These are phyloP conservation scores for Hetaerina titia DNA, from an alignment of 2,888 invertebrate species.

Conservation along the genomic window DNA sequence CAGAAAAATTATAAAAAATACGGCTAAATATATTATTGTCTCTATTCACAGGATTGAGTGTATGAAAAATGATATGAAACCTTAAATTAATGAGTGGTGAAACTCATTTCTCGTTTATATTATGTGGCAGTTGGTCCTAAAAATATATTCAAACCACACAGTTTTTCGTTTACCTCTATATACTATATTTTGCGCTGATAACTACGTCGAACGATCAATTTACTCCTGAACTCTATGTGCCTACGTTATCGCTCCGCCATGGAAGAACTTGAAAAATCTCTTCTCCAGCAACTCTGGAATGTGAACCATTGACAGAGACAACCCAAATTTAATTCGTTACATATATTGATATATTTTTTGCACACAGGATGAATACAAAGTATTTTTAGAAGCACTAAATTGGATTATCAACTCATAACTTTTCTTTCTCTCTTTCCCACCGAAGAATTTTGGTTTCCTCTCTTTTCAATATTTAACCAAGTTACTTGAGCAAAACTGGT, in stretches of 20 bases:
- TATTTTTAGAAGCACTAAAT: not conserved
- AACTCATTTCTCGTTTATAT: too few species aligned
- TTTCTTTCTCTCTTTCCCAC: not conserved
- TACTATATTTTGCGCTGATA: not conserved
- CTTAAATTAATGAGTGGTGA: too few species aligned
- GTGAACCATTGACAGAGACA: not conserved
- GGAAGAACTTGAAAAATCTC: not conserved
- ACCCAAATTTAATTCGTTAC: not conserved
- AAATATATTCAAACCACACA: not conserved
- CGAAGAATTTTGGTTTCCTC: not conserved
- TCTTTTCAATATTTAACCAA: not conserved
- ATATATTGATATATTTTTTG: not conserved
- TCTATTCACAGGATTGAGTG: too few species aligned
- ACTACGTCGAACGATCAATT: not conserved
- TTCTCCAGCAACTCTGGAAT: not conserved
- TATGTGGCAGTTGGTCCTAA: not conserved
- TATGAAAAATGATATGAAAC: too few species aligned
- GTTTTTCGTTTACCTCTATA: not conserved
- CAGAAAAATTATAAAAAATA: too few species aligned
- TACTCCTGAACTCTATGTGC: not conserved
- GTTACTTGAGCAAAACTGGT: not conserved
- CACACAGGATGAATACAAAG: not conserved
- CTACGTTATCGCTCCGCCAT: not conserved
- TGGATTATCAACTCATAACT: not conserved
- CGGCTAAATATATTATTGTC: too few species aligned